Percentiles rank a stretch among this genome's conserved stretches.
Evolutionary conservation across 2,113 vertebrate genomes (phyloP).

Genomic region (Takifugu flavidus): DNA sequence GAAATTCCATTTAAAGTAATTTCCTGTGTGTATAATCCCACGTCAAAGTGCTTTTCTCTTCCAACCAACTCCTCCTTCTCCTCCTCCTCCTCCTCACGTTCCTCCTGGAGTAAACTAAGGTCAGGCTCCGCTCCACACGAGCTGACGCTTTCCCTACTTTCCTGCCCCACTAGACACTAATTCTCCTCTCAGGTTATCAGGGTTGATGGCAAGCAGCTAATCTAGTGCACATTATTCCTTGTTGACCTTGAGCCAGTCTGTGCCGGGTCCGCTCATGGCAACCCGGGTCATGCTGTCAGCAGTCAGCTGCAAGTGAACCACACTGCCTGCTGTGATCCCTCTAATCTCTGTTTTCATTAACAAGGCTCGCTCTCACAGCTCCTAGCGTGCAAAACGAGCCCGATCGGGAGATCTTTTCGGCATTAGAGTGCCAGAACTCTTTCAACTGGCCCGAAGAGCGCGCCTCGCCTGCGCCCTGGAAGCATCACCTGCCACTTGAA

Average conservation of each 20-base stretch:
- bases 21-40: background rate
- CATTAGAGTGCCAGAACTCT: background rate
- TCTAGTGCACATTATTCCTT: slow-evolving; percentile 41
- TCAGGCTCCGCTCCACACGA: background rate
- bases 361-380: slow-evolving; percentile 7
- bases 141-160: slow-evolving; percentile 4
- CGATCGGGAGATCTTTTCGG: background rate
- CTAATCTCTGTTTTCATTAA: slow-evolving; percentile 68
- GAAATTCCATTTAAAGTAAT: background rate
- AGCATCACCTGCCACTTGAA: too few species aligned
- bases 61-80: too few species aligned
- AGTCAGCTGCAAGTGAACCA: slow-evolving; percentile 24
- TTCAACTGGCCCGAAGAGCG: too few species aligned
- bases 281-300: slow-evolving; percentile 42
- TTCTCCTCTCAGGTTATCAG: slow-evolving; percentile 1
- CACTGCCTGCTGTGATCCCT: slow-evolving; percentile 34
- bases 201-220: slow-evolving; percentile 43
- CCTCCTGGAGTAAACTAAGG: background rate
- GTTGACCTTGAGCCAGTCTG: slow-evolving; percentile 51
- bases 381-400: slow-evolving; percentile 11
- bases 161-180: slow-evolving; percentile 13
- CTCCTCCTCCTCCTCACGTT: background rate
- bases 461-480: too few species aligned
- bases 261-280: slow-evolving; percentile 24
- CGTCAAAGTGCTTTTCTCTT: background rate